A percentile compares a stretch with the other conserved stretches of the same genome.
Evolutionary conservation across 2,888 invertebrate species (phyloP).

Genomic region (Scaptodrosophila latifasciaeformis): DNA sequence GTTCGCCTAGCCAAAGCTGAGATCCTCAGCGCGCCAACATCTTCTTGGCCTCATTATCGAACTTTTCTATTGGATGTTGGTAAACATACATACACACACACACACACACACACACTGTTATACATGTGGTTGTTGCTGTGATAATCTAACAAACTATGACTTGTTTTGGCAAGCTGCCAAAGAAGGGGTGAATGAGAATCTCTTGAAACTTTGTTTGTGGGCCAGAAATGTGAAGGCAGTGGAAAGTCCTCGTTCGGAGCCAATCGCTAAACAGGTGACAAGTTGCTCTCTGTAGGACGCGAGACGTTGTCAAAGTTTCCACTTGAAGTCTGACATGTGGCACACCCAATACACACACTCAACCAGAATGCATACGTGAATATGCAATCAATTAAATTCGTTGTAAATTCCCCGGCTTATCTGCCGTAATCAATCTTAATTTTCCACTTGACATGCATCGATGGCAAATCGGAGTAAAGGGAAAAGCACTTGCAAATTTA

Average conservation of each 20-base stretch:
- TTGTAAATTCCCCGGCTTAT: slow-evolving; percentile 69
- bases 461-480: slow-evolving; percentile 30
- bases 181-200: neutral
- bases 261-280: slow-evolving; percentile 53
- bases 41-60: slow-evolving; percentile 58
- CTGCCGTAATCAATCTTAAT: slow-evolving; percentile 68
- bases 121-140: slow-evolving; percentile 15
- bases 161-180: slow-evolving; percentile 8
- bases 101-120: too few relatives aligned
- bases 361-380: slow-evolving; percentile 35
- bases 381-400: slow-evolving; percentile 69
- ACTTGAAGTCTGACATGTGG: slow-evolving; percentile 50
- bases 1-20: too few relatives aligned
- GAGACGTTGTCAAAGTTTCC: slow-evolving; percentile 11
- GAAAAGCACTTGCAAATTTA: slow-evolving; percentile 16
- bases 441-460: slow-evolving; percentile 67
- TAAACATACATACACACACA: too few relatives aligned
- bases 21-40: slow-evolving; percentile 31
- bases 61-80: slow-evolving; percentile 40
- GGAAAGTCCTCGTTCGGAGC: too few relatives aligned
- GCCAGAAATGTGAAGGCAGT: neutral
- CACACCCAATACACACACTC: slow-evolving; percentile 19
- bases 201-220: neutral
- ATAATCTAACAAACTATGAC: slow-evolving; percentile 48
- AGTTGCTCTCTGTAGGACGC: slow-evolving; percentile 19